Conservation (phyloP, 2,888 invertebrate genomes). For the Rhamphomyia laevipes region DNA sequence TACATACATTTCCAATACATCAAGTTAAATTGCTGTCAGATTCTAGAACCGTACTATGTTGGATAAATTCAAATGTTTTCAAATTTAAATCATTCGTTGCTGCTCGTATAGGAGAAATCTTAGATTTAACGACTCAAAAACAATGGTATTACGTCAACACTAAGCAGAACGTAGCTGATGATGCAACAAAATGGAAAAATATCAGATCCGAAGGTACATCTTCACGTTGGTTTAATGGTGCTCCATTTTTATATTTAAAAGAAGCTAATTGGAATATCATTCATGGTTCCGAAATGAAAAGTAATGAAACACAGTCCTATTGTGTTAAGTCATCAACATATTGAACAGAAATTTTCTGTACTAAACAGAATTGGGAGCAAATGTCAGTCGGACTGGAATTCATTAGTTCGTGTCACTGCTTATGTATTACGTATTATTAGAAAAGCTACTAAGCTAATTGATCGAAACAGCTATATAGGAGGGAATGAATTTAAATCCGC, state of each 20-base stretch:
- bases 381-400: not conserved
- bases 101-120: not conserved
- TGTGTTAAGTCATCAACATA: not conserved
- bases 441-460: not conserved
- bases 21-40: constrained; percentile 6
- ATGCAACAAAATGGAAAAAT: constrained; percentile 1
- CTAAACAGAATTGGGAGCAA: not conserved
- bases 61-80: constrained; percentile 1
- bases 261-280: not conserved
- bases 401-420: not conserved
- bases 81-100: constrained; percentile 2
- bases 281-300: not conserved
- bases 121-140: constrained; percentile 1
- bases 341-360: not conserved
- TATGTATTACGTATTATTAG: not conserved
- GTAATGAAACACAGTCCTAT: not conserved
- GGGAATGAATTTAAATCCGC: not conserved
- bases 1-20: constrained; percentile 1
- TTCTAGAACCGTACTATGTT: constrained; percentile 4
- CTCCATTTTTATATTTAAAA: not conserved
- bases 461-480: not conserved
- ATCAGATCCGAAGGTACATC: not conserved
- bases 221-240: not conserved
- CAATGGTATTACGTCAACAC: constrained; percentile 3
- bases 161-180: constrained; percentile 6